Evolutionary conservation across 2,797 vertebrate genomes (phyloP), one percentile per base, ranked within the genome.

Genomic region (Mus spretus): DNA sequence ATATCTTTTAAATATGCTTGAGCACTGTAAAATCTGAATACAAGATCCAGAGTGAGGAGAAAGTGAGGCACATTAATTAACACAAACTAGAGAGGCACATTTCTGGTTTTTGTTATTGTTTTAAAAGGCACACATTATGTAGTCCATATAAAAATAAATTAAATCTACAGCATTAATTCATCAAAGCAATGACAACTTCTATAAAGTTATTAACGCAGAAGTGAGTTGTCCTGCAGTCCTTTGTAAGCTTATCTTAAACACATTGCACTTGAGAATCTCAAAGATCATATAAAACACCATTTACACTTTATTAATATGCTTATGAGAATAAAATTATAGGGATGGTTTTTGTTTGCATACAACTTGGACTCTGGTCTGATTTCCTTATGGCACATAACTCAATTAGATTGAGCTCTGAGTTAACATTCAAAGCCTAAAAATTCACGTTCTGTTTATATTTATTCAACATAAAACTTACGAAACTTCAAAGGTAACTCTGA

Each of bases 91-190:
- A 96, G 93, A 98, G 98, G 98, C 98, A 99, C 98, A 97, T 98
- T 98, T 98, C 97, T 97, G 98, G 96, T 20, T 89, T 97, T 82
- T 97, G 97, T 97, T 98, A 97, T 13, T 97, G 96, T 98, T 98
- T 98, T 98, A 92, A 98, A 99, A 99, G 99, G 99, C 99, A 99
- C 99, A 99, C 98, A 98, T 98, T 98, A 99, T 96, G 92, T 70
- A 98, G 98, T 98, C 98, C 98, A 98, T 99, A 99, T 97, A 99
- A 99, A 99, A 99, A 99, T 98, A 98, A 98, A 98, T 98, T 98
- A 98, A 98, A 98, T 98, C 98, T 98, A 98, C 98, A 98, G 89
- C 98, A 98, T 98, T 98, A 98, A 98, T 96, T 98, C 95, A 97
- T 78, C 93, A 96, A 97, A 98, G 98, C 95, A 98, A 98, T 98